Evolutionary conservation across 2,113 vertebrate genomes (phyloP).

Genomic region (Climacteris rufus): DNA sequence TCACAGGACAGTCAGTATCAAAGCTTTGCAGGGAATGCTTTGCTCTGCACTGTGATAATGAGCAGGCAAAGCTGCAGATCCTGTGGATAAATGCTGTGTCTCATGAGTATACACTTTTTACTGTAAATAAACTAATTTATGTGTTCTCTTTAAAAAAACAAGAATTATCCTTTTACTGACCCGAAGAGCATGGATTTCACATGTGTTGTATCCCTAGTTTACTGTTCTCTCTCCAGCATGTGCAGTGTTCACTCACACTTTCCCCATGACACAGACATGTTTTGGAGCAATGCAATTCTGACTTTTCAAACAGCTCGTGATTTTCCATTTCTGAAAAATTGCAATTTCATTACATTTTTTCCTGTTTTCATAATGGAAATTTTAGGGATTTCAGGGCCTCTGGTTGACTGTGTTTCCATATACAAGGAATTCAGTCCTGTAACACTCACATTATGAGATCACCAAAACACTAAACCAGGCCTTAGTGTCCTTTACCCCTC

Average conservation of each 20-base stretch:
- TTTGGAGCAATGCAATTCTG: not conserved
- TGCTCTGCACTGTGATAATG: not conserved
- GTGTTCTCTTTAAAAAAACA: not conserved
- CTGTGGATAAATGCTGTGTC: not conserved
- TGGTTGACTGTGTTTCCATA: not conserved
- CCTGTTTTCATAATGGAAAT: not conserved
- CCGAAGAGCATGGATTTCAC: not conserved
- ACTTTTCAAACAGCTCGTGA: not conserved
- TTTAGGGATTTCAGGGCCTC: not conserved
- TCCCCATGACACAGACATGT: not conserved
- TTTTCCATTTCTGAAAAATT: not conserved
- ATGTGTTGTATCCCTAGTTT: not conserved
- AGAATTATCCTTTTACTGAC: not conserved
- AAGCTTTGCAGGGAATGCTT: not conserved
- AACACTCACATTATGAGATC: not conserved
- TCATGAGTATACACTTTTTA: not conserved
- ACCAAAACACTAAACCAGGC: not conserved
- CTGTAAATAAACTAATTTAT: not conserved
- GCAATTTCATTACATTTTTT: not conserved
- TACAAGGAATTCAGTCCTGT: not conserved
- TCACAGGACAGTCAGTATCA: not conserved
- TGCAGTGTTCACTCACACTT: not conserved
- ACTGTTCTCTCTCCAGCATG: fast-evolving
- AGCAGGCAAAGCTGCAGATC: not conserved
- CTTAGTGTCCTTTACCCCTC: not conserved